phyloP scores from a whole-genome alignment of 2,113 vertebrate species.

The Carassius carassius region DNA sequence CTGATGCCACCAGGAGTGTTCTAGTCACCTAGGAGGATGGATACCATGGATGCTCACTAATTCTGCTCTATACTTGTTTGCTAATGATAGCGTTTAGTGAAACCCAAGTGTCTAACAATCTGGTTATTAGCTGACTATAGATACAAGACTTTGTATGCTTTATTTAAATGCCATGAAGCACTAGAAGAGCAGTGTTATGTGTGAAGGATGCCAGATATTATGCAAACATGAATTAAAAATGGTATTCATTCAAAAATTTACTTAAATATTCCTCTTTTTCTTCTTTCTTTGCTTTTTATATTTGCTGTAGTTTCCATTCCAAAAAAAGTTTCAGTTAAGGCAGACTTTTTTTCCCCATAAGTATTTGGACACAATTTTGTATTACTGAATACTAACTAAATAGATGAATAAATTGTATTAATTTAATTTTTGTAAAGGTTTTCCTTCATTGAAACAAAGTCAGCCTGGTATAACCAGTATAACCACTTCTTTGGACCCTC shows the following conservation, averaged over 20 bases:
- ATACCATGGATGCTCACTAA: conserved; percentile 71
- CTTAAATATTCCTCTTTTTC: not conserved
- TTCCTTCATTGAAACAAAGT: too few species aligned
- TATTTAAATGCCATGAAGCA: not conserved
- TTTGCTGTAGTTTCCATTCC: too few species aligned
- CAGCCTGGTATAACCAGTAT: too few species aligned
- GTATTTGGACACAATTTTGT: too few species aligned
- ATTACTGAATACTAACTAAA: not conserved
- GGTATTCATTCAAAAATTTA: not conserved
- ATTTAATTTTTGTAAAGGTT: too few species aligned
- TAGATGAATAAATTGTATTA: too few species aligned
- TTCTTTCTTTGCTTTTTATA: too few species aligned
- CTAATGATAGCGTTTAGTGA: conserved; percentile 64
- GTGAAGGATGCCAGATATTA: not conserved
- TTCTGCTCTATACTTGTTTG: conserved; percentile 79
- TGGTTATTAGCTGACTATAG: conserved; percentile 69
- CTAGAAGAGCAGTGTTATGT: not conserved
- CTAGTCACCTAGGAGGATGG: conserved; percentile 62
- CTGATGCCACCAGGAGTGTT: conserved; percentile 52
- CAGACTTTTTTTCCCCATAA: not conserved
- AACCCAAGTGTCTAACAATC: conserved; percentile 65
- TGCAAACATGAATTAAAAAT: not conserved
- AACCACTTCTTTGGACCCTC: too few species aligned
- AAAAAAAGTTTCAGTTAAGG: too few species aligned
- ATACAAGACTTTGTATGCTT: conserved; percentile 67